Conservation (phyloP, 2,113 vertebrate genomes). For the Notarius quadriscutis region DNA sequence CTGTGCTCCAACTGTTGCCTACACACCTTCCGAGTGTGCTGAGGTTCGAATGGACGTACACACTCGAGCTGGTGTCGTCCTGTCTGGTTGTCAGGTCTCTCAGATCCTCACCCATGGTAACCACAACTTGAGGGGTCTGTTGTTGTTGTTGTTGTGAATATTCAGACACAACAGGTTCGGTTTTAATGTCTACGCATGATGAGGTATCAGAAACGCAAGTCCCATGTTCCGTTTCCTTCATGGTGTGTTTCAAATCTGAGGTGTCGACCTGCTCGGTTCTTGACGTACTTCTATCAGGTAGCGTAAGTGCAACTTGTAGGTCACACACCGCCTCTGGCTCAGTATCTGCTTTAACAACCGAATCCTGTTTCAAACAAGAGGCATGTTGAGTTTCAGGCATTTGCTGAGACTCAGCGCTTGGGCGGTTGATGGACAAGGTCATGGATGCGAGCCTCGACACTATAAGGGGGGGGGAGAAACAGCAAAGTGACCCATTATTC, state of each 20-base stretch:
- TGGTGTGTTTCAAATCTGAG: background rate
- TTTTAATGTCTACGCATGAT: slow-evolving; percentile 37
- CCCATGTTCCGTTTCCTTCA: background rate
- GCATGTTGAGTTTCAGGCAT: slow-evolving; percentile 17
- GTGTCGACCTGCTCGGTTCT: background rate
- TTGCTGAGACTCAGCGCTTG: background rate
- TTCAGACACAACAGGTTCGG: slow-evolving; percentile 31
- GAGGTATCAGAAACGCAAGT: background rate
- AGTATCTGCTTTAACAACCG: slow-evolving; percentile 5
- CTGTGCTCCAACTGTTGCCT: slow-evolving; percentile 45
- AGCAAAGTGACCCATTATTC: background rate
- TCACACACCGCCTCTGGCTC: slow-evolving; percentile 51
- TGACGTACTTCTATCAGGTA: background rate
- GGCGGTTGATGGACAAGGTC: background rate
- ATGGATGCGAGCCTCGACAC: slow-evolving; percentile 30
- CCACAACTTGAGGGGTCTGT: slow-evolving; percentile 12
- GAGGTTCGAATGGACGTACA: slow-evolving; percentile 51
- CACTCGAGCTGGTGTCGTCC: background rate
- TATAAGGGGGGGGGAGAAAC: slow-evolving; percentile 27
- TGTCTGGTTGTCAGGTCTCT: background rate
- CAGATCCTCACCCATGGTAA: background rate
- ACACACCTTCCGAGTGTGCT: slow-evolving; percentile 33
- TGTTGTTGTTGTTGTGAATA: background rate
- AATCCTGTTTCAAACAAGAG: slow-evolving; percentile 12
- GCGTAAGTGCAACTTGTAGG: slow-evolving; percentile 33